Evolutionary conservation across 1,140 invertebrate genomes (phyloP).

Genomic region (Solen grandis): DNA sequence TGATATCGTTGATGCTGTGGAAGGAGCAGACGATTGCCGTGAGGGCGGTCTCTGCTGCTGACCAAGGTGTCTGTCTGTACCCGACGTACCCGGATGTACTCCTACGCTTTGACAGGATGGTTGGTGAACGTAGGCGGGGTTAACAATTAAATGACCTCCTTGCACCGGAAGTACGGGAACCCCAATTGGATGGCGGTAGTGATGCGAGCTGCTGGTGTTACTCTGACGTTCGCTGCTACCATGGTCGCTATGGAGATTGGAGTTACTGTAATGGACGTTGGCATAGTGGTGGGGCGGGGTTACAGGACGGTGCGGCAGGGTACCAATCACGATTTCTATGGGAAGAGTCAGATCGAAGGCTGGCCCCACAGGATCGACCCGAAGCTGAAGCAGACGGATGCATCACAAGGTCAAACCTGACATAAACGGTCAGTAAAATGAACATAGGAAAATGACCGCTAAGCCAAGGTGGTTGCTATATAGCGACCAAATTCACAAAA

Average conservation of each 20-base stretch:
- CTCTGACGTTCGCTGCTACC: neutral
- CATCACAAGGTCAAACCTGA: too few species aligned
- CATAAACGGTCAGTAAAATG: too few species aligned
- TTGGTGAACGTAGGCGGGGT: slow-evolving; percentile 1
- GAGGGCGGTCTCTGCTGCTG: slow-evolving; percentile 11
- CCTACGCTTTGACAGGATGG: neutral
- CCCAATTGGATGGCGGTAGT: slow-evolving; percentile 25
- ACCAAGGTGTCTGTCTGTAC: neutral
- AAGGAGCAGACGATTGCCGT: slow-evolving; percentile 37
- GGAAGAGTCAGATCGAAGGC: slow-evolving; percentile 74
- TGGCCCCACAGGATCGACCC: slow-evolving; percentile 72
- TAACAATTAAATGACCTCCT: slow-evolving; percentile 25
- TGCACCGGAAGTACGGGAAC: slow-evolving; percentile 37
- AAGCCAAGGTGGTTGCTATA: too few species aligned
- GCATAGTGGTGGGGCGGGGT: slow-evolving; percentile 14
- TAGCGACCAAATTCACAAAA: too few species aligned
- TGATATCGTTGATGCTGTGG: slow-evolving; percentile 37
- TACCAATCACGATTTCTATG: slow-evolving; percentile 72
- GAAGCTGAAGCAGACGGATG: slow-evolving; percentile 67
- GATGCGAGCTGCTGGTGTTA: neutral
- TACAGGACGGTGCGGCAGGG: slow-evolving; percentile 59
- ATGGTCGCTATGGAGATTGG: neutral
- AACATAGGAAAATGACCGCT: too few species aligned
- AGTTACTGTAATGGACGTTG: neutral
- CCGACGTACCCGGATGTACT: neutral